phyloP scores from a whole-genome alignment of 23 tunicate genomes.

The Halocynthia roretzi region DNA sequence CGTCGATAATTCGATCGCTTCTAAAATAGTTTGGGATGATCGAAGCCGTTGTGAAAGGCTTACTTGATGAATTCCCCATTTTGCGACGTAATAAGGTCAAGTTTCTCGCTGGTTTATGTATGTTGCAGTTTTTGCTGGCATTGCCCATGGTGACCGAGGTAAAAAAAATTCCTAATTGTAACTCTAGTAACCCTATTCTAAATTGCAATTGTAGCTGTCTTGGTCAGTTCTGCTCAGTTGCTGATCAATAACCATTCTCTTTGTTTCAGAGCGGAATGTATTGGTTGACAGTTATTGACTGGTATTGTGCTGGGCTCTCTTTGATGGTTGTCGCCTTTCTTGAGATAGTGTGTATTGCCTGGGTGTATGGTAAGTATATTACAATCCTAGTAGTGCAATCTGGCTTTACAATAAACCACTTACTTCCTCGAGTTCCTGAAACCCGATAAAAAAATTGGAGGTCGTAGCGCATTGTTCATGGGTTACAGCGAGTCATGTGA shows the following conservation, averaged over 20 bases:
- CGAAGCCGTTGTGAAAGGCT: slow-evolving; percentile 46
- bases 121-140: slow-evolving; percentile 31
- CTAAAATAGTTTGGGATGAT: slow-evolving; percentile 72
- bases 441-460: too few relatives aligned
- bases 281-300: slow-evolving; percentile 61
- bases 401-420: too few relatives aligned
- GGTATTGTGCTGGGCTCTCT: slow-evolving; percentile 62
- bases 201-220: neutral
- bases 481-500: too few relatives aligned
- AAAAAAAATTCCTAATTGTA: neutral
- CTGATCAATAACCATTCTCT: neutral
- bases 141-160: slow-evolving; percentile 68
- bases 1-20: neutral
- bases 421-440: too few relatives aligned
- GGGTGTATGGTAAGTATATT: slow-evolving; percentile 47
- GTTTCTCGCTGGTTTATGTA: slow-evolving; percentile 43
- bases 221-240: neutral
- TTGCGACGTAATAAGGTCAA: slow-evolving; percentile 38
- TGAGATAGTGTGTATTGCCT: slow-evolving; percentile 54
- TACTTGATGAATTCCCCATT: slow-evolving; percentile 38
- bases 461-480: too few relatives aligned
- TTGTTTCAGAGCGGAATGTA: slow-evolving; percentile 60
- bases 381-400: neutral
- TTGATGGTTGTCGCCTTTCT: slow-evolving; percentile 54
- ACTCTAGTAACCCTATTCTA: neutral